phyloP scores from a whole-genome alignment of 1,140 invertebrate species.

The Drosophila punjabiensis region DNA sequence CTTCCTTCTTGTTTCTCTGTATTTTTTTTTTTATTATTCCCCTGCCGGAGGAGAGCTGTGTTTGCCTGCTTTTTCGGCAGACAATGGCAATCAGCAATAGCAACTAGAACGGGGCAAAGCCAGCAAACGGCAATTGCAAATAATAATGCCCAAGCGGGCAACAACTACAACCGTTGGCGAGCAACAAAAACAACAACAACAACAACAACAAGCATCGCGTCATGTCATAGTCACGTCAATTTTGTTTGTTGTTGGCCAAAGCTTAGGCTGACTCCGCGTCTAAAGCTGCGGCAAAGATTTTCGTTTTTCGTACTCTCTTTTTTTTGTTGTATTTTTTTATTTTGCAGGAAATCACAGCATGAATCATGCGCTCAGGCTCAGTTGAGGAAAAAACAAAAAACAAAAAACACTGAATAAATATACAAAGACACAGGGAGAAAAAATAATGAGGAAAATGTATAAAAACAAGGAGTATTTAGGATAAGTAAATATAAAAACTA shows the following conservation, averaged over 20 bases:
- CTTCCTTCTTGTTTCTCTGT: constrained; percentile 32
- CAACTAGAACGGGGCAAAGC: constrained; percentile 77
- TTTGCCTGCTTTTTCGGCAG: constrained; percentile 78
- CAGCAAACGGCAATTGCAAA: constrained; percentile 79
- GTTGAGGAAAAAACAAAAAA: constrained; percentile 35
- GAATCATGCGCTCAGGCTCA: constrained; percentile 71
- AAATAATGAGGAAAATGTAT: background rate
- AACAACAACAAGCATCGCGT: constrained; percentile 57
- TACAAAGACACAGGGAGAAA: constrained; percentile 33
- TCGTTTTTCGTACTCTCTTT: constrained; percentile 22
- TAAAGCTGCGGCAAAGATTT: constrained; percentile 57
- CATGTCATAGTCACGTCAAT: constrained; percentile 84
- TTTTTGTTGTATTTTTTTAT: constrained; percentile 20
- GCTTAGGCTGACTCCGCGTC: constrained; percentile 51
- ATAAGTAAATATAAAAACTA: background rate
- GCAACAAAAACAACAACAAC: constrained; percentile 13
- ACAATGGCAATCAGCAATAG: constrained; percentile 83
- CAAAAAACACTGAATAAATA: constrained; percentile 36
- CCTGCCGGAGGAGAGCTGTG: constrained; percentile 23
- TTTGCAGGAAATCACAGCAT: constrained; percentile 81
- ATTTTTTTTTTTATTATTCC: constrained; percentile 35
- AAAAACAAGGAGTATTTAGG: background rate
- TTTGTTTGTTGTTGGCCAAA: constrained; percentile 72
- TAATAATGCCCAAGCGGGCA: constrained; percentile 80
- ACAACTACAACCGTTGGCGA: constrained; percentile 38